phyloP scores from a whole-genome alignment of 2,113 vertebrate genomes.

The Myotis brandtii region DNA sequence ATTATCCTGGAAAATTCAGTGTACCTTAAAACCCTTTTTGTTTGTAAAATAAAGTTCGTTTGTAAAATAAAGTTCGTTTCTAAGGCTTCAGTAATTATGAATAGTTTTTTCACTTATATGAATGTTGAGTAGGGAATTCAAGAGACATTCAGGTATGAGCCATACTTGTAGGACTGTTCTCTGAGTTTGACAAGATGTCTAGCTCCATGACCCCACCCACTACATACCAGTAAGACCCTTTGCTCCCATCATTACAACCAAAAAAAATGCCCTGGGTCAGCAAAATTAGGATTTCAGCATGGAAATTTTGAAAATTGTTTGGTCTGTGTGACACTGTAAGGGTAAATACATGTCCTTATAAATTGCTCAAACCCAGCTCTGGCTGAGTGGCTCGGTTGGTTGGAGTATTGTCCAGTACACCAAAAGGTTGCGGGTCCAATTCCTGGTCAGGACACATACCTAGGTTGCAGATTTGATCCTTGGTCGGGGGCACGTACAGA shows the following conservation, averaged over 20 bases:
- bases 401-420: not conserved
- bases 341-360: not conserved
- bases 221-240: not conserved
- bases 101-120: not conserved
- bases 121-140: not conserved
- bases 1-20: not conserved
- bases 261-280: not conserved
- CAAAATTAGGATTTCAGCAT: not conserved
- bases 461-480: too few species aligned
- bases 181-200: not conserved
- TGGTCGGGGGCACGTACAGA: too few species aligned
- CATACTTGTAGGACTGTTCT: not conserved
- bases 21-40: not conserved
- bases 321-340: not conserved
- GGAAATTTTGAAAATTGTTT: not conserved
- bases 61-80: slow-evolving; percentile 7
- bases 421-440: not conserved
- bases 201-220: not conserved
- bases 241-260: not conserved
- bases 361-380: not conserved
- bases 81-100: slow-evolving; percentile 1
- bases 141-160: not conserved
- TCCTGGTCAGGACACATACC: not conserved
- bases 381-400: not conserved
- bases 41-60: slow-evolving; percentile 5